A percentile compares a stretch with the other conserved stretches of the same genome.
phyloP scores from a whole-genome alignment of 2,888 invertebrate genomes.

The Cerastoderma edule region DNA sequence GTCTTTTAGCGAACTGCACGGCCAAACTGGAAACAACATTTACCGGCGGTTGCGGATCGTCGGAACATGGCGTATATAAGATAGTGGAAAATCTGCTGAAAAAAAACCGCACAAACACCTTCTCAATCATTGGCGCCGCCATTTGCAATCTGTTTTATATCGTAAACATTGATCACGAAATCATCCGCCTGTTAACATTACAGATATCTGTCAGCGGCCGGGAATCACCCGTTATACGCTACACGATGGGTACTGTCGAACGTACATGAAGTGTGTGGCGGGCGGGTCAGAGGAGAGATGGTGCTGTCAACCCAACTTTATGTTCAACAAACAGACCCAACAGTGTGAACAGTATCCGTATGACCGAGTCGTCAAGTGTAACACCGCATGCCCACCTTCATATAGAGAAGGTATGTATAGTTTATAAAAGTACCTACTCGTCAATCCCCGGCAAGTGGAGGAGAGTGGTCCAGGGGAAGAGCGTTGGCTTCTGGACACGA shows the following conservation, averaged over 20 bases:
- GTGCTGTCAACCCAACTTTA: conserved; percentile 36
- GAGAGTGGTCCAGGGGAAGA: no score
- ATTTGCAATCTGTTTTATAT: no score
- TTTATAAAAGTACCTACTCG: no score
- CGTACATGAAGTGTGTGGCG: conserved; percentile 48
- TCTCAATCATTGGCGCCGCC: no score
- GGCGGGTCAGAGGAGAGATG: conserved; percentile 19
- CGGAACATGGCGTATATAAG: no score
- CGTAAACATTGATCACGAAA: not conserved
- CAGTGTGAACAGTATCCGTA: conserved; percentile 27
- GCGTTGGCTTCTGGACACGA: no score
- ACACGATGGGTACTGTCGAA: conserved; percentile 44
- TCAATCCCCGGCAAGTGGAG: no score
- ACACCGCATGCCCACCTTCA: conserved; percentile 32
- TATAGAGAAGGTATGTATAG: conserved; percentile 50
- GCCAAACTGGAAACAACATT: no score
- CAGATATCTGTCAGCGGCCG: conserved; percentile 31
- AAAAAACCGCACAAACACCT: no score
- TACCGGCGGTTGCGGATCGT: no score
- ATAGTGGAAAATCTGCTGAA: no score
- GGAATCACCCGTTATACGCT: conserved; percentile 25
- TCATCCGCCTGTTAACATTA: not conserved
- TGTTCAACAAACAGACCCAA: conserved; percentile 23
- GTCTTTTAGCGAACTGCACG: no score
- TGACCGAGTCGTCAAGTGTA: conserved; percentile 25